A percentile compares a stretch with the other conserved stretches of the same genome.
phyloP scores from a whole-genome alignment of 2,888 invertebrate species.

The Tanypteryx hageni region DNA sequence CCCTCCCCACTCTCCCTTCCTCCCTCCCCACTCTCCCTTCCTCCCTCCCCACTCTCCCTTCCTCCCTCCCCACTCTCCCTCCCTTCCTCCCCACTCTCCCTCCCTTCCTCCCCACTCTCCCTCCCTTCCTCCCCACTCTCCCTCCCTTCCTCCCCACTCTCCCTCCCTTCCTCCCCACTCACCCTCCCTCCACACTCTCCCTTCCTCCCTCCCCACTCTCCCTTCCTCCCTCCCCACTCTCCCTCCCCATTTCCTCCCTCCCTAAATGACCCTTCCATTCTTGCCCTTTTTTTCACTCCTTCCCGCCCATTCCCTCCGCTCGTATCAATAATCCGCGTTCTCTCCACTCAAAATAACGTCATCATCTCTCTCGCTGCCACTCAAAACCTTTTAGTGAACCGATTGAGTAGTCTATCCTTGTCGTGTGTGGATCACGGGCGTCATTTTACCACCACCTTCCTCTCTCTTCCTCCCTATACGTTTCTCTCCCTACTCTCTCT shows the following conservation, averaged over 20 bases:
- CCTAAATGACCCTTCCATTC: no score
- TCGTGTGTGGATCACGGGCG: no score
- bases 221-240: no score
- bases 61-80: neutral
- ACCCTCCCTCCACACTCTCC: neutral
- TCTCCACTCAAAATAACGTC: neutral
- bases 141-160: neutral
- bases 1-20: neutral
- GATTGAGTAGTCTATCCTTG: slow-evolving; percentile 17
- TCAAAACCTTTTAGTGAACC: neutral
- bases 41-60: neutral
- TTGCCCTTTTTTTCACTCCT: no score
- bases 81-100: neutral
- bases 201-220: no score
- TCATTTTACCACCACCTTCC: no score
- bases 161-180: neutral
- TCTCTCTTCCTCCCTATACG: neutral
- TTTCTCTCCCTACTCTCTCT: no score
- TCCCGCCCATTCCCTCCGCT: no score
- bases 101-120: neutral
- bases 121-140: neutral
- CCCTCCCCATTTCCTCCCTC: no score
- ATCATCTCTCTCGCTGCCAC: neutral
- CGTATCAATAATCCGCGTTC: neutral
- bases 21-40: neutral